phyloP scores from a whole-genome alignment of 2,888 invertebrate species.

The Phrixothrix hirtus region DNA sequence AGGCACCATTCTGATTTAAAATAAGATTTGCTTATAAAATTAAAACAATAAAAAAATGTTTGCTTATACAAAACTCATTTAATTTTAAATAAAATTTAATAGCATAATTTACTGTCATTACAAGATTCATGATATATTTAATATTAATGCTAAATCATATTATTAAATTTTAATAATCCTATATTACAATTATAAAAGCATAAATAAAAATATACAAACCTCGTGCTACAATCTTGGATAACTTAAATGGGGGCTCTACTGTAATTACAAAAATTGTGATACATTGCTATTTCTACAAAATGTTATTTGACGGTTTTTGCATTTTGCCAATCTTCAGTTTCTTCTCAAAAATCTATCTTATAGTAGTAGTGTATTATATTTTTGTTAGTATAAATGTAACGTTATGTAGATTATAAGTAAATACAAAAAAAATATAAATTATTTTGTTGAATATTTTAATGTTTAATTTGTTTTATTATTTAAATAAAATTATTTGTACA shows the following conservation, averaged over 20 bases:
- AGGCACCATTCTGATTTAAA: too few species aligned
- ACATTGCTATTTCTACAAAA: background rate
- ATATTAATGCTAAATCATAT: too few species aligned
- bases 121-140: too few species aligned
- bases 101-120: too few species aligned
- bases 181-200: too few species aligned
- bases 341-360: background rate
- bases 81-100: too few species aligned
- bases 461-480: too few species aligned
- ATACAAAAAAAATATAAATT: slow-evolving; percentile 1
- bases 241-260: background rate
- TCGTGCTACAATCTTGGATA: background rate
- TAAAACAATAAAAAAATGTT: too few species aligned
- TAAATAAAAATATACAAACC: too few species aligned
- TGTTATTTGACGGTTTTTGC: background rate
- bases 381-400: slow-evolving; percentile 15
- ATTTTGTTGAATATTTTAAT: slow-evolving; percentile 26
- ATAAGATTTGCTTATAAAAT: too few species aligned
- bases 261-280: background rate
- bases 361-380: slow-evolving; percentile 9
- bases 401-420: background rate
- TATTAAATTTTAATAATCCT: too few species aligned
- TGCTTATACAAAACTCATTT: too few species aligned
- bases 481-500: background rate
- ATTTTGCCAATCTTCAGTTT: background rate